phyloP scores from a whole-genome alignment of 2,113 vertebrate species.

The Mastomys natalensis region DNA sequence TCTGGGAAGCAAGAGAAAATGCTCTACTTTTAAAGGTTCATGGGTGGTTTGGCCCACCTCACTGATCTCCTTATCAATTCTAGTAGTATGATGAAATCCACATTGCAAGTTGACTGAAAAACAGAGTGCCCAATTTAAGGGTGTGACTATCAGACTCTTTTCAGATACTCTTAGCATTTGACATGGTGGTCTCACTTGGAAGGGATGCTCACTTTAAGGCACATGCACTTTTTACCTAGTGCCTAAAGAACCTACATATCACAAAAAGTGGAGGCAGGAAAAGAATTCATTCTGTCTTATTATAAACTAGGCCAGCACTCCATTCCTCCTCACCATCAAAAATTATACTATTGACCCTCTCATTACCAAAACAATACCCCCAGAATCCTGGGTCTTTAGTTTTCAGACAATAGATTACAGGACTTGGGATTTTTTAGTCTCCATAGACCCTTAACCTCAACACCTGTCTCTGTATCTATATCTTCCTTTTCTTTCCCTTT shows the following conservation, averaged over 20 bases:
- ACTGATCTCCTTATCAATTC: not conserved
- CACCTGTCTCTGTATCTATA: not conserved
- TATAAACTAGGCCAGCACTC: not conserved
- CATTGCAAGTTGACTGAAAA: not conserved
- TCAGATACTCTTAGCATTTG: not conserved
- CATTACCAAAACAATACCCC: not conserved
- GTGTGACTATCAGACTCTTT: not conserved
- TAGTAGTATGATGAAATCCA: not conserved
- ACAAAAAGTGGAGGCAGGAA: not conserved
- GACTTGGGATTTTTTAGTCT: not conserved
- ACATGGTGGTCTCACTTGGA: not conserved
- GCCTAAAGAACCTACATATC: not conserved
- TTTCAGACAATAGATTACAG: not conserved
- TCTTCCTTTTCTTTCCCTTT: not conserved
- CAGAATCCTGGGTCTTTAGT: not conserved
- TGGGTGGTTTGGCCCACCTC: not conserved
- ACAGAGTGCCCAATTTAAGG: not conserved
- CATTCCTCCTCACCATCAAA: not conserved
- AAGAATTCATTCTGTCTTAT: not conserved
- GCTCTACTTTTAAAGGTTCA: not conserved
- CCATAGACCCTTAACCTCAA: not conserved
- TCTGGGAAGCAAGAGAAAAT: not conserved
- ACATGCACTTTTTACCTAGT: not conserved
- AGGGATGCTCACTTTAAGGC: not conserved
- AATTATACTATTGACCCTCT: not conserved